Percentiles rank a stretch among this genome's conserved stretches.
Conservation (phyloP, 2,797 vertebrate genomes). For the Coregonus suidteri region DNA sequence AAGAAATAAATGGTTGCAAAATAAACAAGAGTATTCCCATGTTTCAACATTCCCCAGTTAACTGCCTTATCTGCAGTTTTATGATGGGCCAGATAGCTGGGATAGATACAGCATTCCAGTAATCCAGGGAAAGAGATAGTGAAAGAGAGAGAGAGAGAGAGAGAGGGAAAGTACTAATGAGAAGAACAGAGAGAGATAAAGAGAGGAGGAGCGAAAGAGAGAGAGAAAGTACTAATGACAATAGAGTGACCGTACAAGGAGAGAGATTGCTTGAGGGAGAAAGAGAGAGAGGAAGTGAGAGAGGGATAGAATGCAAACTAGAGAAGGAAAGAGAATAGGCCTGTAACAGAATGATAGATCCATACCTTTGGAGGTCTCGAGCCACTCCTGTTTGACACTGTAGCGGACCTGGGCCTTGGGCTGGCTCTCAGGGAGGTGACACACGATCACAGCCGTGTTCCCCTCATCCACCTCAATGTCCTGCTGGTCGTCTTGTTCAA, state of each 20-base stretch:
- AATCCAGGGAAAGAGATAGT: constrained; percentile 46
- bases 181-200: not conserved
- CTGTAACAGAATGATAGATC: too few relatives aligned
- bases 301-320: too few relatives aligned
- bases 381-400: constrained; percentile 97
- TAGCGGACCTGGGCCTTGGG: constrained; percentile 98
- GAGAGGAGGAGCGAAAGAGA: too few relatives aligned
- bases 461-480: constrained; percentile 98
- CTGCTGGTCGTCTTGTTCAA: constrained; percentile 90
- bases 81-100: constrained; percentile 58
- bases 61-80: constrained; percentile 61
- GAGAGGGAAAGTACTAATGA: constrained; percentile 1
- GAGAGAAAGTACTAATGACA: too few relatives aligned
- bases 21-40: constrained; percentile 69
- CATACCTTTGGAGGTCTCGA: constrained; percentile 93
- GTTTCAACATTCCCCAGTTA: constrained; percentile 72
- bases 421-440: constrained; percentile 94
- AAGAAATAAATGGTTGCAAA: constrained; percentile 68
- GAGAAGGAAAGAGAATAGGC: too few relatives aligned
- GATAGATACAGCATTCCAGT: constrained; percentile 49
- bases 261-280: not conserved
- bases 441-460: constrained; percentile 95
- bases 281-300: not conserved
- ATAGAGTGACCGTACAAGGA: too few relatives aligned
- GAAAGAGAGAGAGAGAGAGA: not conserved